Evolutionary conservation across 2,888 invertebrate genomes (phyloP).

Genomic region (Hyposoter dolosus): DNA sequence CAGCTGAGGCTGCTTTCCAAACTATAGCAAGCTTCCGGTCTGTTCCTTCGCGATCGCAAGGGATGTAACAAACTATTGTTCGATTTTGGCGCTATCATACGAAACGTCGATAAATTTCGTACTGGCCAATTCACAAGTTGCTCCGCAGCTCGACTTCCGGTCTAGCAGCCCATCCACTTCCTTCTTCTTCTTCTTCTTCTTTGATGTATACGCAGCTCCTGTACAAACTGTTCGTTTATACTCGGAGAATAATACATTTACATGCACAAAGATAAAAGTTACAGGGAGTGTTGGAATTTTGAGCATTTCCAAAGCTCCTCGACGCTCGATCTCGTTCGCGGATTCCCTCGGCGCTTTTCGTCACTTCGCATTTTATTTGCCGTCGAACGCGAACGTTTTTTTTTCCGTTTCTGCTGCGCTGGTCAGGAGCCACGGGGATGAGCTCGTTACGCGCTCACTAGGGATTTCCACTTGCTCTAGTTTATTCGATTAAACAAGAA

Average conservation of each 20-base stretch:
- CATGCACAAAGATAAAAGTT: background rate
- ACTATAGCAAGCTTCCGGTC: no score
- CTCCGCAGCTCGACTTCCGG: slow-evolving; percentile 56
- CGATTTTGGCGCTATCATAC: slow-evolving; percentile 39
- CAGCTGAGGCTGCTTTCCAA: background rate
- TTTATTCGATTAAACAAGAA: slow-evolving; percentile 24
- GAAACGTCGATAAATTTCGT: slow-evolving; percentile 60
- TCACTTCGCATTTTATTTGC: slow-evolving; percentile 38
- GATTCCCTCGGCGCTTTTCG: slow-evolving; percentile 28
- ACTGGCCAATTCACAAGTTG: slow-evolving; percentile 55
- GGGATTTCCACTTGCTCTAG: background rate
- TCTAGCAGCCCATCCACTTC: slow-evolving; percentile 59
- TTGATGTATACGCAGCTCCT: slow-evolving; percentile 4
- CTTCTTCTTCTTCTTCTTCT: slow-evolving; percentile 33
- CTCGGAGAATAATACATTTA: background rate
- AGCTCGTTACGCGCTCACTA: slow-evolving; percentile 10
- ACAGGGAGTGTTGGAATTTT: slow-evolving; percentile 2
- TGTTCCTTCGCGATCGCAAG: no score
- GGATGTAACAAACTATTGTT: background rate
- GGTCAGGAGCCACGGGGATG: no score
- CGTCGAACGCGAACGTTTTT: slow-evolving; percentile 30
- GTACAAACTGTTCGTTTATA: no score
- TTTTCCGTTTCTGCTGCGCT: background rate
- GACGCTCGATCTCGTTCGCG: slow-evolving; percentile 26
- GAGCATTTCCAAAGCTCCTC: slow-evolving; percentile 8